Base-by-base conservation (phyloP, 1,140 invertebrate species). In the Drosophila ercepeae region DNA sequence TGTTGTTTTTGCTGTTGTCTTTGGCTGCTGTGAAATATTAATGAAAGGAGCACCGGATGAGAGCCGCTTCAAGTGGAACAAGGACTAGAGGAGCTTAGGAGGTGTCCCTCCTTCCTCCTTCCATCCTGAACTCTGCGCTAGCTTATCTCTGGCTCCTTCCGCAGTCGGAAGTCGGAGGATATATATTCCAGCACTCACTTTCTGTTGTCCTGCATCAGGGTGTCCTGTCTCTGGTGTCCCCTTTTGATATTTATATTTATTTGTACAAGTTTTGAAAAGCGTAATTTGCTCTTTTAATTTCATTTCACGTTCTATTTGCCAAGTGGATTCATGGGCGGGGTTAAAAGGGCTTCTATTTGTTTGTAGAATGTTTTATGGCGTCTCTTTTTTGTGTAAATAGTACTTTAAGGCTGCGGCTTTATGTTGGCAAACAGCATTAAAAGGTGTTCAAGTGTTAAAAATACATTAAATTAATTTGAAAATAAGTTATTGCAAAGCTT, bases 211-310 rank as follows among this genome's bases (percentile, higher is more conserved):
- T 25, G 44, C 9, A 16, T 16, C 1, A 16, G 8, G 7, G 6
- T 21, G 42, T 8, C 18, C 18, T 48, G 29, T 48, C 45, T 44
- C 21, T 2, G 21, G 21, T 46, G 25, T 55, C 36, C 19, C 29
- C 36, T 53, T 60, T 49, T 49, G 58, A 39, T 63, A 73, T 57
- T 88, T 88, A 76, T 84, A 70, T 84, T 88, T 84, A 78, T 83
- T 83, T 78, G 60, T 49, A 36, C 42, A 41, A 39, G 42, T 72
- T 73, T 69, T 64, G 60, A 69, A 78, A 69, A 77, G 54, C 65
- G 29, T 73, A 70, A 86, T 84, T 84, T 86, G 61, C 81, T 61
- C 78, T 84, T 84, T 88, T 88, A 76, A 81, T 84, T 86, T 88
- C 51, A 81, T 86, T 86, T 76, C 55, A 53, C 76, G 65, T 83